These are phyloP conservation scores for Etheostoma spectabile DNA, from an alignment of 2,113 vertebrate genomes.

Conservation along the genomic window DNA sequence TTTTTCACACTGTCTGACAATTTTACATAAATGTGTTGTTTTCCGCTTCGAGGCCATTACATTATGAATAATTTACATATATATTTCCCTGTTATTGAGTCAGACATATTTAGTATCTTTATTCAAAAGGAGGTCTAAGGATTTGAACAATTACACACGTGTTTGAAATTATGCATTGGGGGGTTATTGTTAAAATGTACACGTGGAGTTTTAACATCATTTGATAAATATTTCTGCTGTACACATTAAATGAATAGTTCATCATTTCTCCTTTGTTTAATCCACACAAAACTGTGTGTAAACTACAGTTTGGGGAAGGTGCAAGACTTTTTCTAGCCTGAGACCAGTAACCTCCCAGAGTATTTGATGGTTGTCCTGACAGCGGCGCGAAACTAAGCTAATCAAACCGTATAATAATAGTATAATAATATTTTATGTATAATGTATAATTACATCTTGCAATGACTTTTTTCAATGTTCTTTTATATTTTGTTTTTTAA, in stretches of 20 bases:
- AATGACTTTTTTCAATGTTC: too few species aligned
- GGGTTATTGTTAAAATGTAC: neutral
- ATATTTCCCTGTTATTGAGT: neutral
- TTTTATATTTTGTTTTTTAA: too few species aligned
- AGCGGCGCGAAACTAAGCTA: neutral
- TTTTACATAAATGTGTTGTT: neutral
- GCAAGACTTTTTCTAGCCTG: neutral
- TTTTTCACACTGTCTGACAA: neutral
- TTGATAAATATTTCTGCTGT: neutral
- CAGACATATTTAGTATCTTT: neutral
- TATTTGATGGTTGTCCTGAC: neutral
- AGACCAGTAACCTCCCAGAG: slow-evolving; percentile 3
- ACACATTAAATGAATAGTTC: neutral
- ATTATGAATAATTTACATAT: neutral
- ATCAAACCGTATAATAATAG: neutral
- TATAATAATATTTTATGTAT: too few species aligned
- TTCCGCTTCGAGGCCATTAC: neutral
- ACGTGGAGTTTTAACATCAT: neutral
- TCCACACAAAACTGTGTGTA: neutral
- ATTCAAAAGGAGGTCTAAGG: neutral
- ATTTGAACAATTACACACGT: neutral
- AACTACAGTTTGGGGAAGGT: neutral
- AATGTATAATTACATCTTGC: too few species aligned
- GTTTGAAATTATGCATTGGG: neutral
- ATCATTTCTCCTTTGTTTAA: neutral